Percentiles rank a stretch among this genome's conserved stretches.
Conservation (phyloP, 2,113 vertebrate species). For the Antechinus flavipes region DNA sequence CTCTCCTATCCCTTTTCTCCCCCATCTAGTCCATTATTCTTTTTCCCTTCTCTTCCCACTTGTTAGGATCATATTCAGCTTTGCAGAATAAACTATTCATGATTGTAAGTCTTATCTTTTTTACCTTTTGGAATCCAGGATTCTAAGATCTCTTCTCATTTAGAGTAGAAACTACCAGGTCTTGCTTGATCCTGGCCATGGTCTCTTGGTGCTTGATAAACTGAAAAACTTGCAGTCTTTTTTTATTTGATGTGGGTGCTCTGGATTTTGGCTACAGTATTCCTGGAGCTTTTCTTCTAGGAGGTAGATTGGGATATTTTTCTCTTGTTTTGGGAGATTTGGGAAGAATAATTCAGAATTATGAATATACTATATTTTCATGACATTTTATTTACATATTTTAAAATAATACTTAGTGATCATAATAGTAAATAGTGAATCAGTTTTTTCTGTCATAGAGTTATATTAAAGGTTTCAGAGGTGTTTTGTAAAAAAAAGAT, state of each 20-base stretch:
- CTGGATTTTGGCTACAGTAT: background rate
- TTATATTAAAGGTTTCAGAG: background rate
- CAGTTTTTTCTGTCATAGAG: background rate
- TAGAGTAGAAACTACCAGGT: background rate
- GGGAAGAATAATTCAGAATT: background rate
- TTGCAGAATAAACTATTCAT: background rate
- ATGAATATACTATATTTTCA: background rate
- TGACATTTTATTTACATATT: background rate
- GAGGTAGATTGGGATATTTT: background rate
- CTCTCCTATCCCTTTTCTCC: background rate
- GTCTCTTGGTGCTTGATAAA: background rate
- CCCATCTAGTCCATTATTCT: background rate
- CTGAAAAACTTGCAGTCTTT: background rate
- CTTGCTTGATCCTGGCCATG: background rate
- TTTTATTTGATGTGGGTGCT: background rate
- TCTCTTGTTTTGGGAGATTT: background rate
- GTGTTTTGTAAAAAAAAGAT: background rate
- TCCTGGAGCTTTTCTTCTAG: background rate
- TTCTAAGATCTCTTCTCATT: background rate
- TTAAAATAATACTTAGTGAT: background rate
- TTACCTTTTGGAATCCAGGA: background rate
- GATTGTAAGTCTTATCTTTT: background rate
- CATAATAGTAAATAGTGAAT: background rate
- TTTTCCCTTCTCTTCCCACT: background rate
- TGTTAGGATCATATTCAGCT: background rate